Percentiles rank a stretch among this genome's conserved stretches.
phyloP scores from a whole-genome alignment of 2,113 vertebrate species.

The Dunckerocampus dactyliophorus region DNA sequence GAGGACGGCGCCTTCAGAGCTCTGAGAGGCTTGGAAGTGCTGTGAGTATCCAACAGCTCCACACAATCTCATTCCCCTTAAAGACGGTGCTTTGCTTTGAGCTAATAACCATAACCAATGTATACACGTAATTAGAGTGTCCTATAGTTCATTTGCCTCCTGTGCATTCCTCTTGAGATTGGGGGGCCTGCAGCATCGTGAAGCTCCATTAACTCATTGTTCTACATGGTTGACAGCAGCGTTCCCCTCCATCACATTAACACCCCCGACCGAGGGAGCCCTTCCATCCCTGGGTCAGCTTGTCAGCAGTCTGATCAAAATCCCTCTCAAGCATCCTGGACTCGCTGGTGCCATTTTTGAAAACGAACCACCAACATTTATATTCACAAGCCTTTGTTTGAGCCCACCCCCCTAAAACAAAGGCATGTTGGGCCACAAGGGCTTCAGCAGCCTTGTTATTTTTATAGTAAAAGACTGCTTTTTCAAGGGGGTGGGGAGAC shows the following conservation, averaged over 20 bases:
- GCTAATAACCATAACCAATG: slow-evolving; percentile 44
- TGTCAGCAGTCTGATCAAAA: slow-evolving; percentile 34
- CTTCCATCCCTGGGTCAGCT: slow-evolving; percentile 26
- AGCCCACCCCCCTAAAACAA: slow-evolving; percentile 50
- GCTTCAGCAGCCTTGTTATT: slow-evolving; percentile 46
- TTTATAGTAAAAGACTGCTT: slow-evolving; percentile 29
- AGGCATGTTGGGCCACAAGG: slow-evolving; percentile 27
- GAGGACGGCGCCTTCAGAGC: slow-evolving; percentile 68
- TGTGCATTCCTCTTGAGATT: slow-evolving; percentile 22
- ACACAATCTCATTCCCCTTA: slow-evolving; percentile 23
- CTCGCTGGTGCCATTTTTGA: slow-evolving; percentile 16
- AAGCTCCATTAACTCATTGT: slow-evolving; percentile 61
- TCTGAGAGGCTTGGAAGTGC: slow-evolving; percentile 64
- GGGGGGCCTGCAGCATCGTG: slow-evolving; percentile 28
- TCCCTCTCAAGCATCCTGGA: slow-evolving; percentile 12
- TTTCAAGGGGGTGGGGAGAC: slow-evolving; percentile 18
- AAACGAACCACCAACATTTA: slow-evolving; percentile 46
- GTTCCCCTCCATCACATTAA: slow-evolving; percentile 55
- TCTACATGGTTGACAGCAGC: slow-evolving; percentile 55
- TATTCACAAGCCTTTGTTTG: slow-evolving; percentile 32
- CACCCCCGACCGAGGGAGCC: slow-evolving; percentile 34
- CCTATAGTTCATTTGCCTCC: slow-evolving; percentile 38
- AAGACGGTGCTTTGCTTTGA: slow-evolving; percentile 38
- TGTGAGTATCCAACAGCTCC: slow-evolving; percentile 55
- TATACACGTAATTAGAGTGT: slow-evolving; percentile 38